Conservation (phyloP, 2,888 invertebrate species). For the Temnothorax rugatulus region DNA sequence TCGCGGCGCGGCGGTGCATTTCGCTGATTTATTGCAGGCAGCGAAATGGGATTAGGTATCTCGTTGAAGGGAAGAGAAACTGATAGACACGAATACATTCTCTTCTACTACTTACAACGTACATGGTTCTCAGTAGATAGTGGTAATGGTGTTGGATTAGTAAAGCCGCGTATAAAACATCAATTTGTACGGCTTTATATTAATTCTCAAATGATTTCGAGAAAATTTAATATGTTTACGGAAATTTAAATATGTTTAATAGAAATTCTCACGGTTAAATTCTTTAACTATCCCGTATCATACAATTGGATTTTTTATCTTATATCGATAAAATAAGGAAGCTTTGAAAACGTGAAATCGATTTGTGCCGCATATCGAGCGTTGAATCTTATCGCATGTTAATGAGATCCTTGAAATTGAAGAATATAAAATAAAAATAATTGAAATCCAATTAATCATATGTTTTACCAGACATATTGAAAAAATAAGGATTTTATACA, state of each 20-base stretch:
- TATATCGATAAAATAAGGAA: not conserved
- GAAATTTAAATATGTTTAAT: not conserved
- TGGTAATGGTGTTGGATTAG: not conserved
- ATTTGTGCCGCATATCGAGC: not conserved
- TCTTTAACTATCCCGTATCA: not conserved
- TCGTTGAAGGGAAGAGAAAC: constrained; percentile 37
- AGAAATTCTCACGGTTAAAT: not conserved
- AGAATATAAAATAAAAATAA: not conserved
- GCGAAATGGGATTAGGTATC: constrained; percentile 26
- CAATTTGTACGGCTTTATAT: no score
- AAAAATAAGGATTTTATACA: not conserved
- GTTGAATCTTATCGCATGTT: constrained; percentile 1
- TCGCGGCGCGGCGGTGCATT: constrained; percentile 3
- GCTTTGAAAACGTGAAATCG: not conserved
- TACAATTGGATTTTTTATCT: not conserved
- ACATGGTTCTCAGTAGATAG: not conserved
- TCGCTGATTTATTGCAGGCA: constrained; percentile 28
- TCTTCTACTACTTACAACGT: not conserved
- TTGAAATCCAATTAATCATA: not conserved
- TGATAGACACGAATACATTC: constrained; percentile 25
- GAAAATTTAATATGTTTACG: not conserved
- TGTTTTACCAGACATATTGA: not conserved
- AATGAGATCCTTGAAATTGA: not conserved
- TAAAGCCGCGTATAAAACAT: not conserved
- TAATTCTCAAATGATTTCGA: not conserved